These are phyloP conservation scores for Apodemus sylvaticus DNA, from an alignment of 2,113 vertebrate genomes.

Conservation along the genomic window DNA sequence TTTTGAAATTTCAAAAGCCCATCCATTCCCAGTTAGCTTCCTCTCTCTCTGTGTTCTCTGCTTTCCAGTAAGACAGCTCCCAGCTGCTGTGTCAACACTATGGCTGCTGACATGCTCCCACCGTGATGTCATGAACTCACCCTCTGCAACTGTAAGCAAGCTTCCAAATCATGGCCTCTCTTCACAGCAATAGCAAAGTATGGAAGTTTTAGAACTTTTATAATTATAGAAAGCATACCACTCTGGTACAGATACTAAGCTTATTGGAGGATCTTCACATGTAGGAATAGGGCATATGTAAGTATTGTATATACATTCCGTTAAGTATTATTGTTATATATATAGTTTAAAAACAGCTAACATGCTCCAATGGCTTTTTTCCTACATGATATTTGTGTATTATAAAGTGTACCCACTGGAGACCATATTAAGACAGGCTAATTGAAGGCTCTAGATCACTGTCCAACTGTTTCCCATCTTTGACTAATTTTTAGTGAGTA, in stretches of 20 bases:
- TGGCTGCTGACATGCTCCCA: too few species aligned
- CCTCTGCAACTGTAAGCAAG: background rate
- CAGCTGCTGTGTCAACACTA: background rate
- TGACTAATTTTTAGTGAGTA: constrained; percentile 13
- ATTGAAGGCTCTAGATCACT: background rate
- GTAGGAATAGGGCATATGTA: background rate
- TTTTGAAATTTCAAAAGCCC: background rate
- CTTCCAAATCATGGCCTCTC: too few species aligned
- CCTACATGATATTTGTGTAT: constrained; percentile 18
- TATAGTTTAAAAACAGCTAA: background rate
- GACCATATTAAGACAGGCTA: background rate
- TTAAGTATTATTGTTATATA: background rate
- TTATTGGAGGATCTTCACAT: background rate
- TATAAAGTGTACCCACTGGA: background rate
- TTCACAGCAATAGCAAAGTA: background rate
- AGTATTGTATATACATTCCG: background rate
- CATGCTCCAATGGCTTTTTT: background rate
- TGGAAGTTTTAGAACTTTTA: background rate
- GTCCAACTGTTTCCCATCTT: background rate
- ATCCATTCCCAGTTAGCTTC: background rate
- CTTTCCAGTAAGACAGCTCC: background rate
- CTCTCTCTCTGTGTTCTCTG: background rate
- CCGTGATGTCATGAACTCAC: background rate
- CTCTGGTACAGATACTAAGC: background rate
- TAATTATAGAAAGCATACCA: background rate